Conservation (phyloP, 2,113 vertebrate genomes). For the Myotis brandtii region DNA sequence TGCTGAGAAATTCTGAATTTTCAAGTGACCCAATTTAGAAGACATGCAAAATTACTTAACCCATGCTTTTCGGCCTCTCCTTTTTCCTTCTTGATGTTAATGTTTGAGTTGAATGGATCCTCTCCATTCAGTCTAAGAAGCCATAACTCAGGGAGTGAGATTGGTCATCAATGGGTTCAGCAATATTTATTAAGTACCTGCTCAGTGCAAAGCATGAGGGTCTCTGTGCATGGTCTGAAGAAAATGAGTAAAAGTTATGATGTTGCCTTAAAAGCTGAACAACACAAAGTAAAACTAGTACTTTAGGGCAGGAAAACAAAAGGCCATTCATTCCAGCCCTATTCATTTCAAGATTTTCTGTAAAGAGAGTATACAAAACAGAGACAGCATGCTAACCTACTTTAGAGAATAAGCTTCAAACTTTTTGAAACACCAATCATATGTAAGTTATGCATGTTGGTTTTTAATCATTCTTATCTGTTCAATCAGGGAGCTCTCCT, state of each 20-base stretch:
- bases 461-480: slow-evolving; percentile 53
- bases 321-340: background rate
- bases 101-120: background rate
- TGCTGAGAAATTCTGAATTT: background rate
- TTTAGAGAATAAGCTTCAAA: background rate
- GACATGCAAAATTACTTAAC: background rate
- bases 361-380: background rate
- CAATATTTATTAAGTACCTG: background rate
- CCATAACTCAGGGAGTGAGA: background rate
- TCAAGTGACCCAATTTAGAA: background rate
- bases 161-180: background rate
- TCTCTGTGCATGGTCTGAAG: background rate
- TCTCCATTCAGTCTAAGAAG: background rate
- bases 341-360: background rate
- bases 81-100: background rate
- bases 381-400: background rate
- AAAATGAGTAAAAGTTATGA: background rate
- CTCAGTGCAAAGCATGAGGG: background rate
- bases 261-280: background rate
- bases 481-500: slow-evolving; percentile 9
- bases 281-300: background rate
- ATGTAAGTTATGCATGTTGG: slow-evolving; percentile 10
- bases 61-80: background rate
- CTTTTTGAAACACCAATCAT: background rate
- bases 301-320: background rate